A percentile compares a stretch with the other conserved stretches of the same genome.
phyloP scores from a whole-genome alignment of 2,797 vertebrate species.

The Coregonus ussuriensis region DNA sequence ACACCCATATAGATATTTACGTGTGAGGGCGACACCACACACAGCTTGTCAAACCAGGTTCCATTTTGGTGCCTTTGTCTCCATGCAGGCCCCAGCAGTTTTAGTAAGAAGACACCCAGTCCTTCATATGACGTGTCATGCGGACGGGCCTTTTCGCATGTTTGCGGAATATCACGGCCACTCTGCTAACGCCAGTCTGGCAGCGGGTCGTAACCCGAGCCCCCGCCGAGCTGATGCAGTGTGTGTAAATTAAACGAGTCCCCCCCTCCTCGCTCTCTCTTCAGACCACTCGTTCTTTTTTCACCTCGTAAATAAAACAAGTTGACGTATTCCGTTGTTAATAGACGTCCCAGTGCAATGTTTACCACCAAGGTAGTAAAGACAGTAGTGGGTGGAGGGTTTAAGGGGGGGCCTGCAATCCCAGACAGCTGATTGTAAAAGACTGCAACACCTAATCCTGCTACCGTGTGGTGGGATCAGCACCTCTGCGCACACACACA shows the following conservation, averaged over 20 bases:
- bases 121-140: constrained; percentile 71
- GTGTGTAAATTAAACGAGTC: constrained; percentile 73
- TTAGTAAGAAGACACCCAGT: constrained; percentile 71
- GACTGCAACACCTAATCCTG: constrained; percentile 62
- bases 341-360: constrained; percentile 64
- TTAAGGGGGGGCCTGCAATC: constrained; percentile 46
- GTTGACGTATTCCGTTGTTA: constrained; percentile 71
- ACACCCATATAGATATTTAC: constrained; percentile 66
- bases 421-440: constrained; percentile 67
- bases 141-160: constrained; percentile 72
- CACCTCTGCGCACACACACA: constrained; percentile 57
- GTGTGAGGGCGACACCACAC: constrained; percentile 50
- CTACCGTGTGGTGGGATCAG: constrained; percentile 62
- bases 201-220: constrained; percentile 82
- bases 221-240: constrained; percentile 66
- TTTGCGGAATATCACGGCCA: constrained; percentile 75
- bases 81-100: constrained; percentile 74
- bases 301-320: constrained; percentile 61
- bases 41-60: constrained; percentile 47
- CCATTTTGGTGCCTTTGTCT: constrained; percentile 82
- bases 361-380: constrained; percentile 52
- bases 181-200: constrained; percentile 82
- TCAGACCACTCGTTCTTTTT: constrained; percentile 39
- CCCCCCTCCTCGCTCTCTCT: constrained; percentile 33
- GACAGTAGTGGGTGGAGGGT: constrained; percentile 17